phyloP scores from a whole-genome alignment of 2,113 vertebrate species.

The Marmota monax region DNA sequence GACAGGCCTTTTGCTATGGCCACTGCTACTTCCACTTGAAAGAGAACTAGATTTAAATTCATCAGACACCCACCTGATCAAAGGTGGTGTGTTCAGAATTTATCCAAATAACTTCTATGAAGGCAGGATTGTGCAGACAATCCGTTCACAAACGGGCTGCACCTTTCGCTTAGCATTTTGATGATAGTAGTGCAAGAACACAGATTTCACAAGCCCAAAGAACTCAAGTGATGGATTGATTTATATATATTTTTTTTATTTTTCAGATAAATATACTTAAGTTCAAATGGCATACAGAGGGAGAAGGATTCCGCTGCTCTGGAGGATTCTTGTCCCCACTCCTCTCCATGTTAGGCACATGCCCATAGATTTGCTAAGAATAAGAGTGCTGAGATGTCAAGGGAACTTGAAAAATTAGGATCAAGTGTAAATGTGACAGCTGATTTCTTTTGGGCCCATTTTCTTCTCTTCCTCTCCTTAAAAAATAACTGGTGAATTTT shows the following conservation, averaged over 20 bases:
- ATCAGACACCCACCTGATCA: background rate
- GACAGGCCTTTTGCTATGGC: background rate
- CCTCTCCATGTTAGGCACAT: background rate
- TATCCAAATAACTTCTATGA: background rate
- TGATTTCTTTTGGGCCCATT: background rate
- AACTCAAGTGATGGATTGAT: background rate
- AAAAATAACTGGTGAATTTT: slow-evolving; percentile 22
- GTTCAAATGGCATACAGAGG: background rate
- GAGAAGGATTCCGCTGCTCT: background rate
- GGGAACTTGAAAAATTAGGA: background rate
- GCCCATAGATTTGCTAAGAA: background rate
- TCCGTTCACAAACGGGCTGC: background rate
- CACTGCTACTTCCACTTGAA: background rate
- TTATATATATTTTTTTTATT: background rate
- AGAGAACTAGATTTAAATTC: background rate
- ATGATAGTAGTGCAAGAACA: background rate
- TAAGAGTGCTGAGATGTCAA: background rate
- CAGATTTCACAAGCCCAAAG: background rate
- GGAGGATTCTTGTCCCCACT: background rate
- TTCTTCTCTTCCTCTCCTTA: background rate
- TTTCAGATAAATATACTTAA: background rate
- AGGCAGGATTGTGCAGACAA: background rate
- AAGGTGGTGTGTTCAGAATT: background rate
- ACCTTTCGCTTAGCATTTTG: background rate
- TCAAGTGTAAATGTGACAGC: background rate